A percentile compares a stretch with the other conserved stretches of the same genome.
These are phyloP conservation scores for Thereuonema tuberculata DNA, from an alignment of 1,140 invertebrate genomes.

Conservation along the genomic window DNA sequence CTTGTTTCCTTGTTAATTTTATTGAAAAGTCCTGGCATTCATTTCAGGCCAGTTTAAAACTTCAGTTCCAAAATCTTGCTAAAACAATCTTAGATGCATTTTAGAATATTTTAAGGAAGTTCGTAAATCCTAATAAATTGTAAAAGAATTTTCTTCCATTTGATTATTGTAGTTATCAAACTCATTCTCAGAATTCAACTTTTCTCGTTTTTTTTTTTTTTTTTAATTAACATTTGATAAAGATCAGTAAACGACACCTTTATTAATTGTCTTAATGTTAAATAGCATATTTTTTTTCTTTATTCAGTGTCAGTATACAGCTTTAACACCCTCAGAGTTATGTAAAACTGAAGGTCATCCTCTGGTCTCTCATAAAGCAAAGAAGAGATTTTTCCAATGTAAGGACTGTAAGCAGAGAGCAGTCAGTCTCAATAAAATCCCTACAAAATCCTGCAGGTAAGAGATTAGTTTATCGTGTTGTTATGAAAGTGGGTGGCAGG, in stretches of 20 bases:
- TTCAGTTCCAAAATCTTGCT: too few species aligned
- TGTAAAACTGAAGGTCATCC: slow-evolving; percentile 71
- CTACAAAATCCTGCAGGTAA: slow-evolving; percentile 46
- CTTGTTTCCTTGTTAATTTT: too few species aligned
- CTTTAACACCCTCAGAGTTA: slow-evolving; percentile 62
- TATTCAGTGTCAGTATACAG: slow-evolving; percentile 67
- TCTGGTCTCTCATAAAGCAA: slow-evolving; percentile 51
- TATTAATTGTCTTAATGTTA: background rate
- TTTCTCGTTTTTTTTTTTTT: background rate
- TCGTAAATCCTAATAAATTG: too few species aligned
- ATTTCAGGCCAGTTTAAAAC: too few species aligned
- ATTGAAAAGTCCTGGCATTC: too few species aligned
- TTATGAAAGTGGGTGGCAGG: too few species aligned
- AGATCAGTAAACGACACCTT: background rate
- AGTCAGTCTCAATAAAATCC: slow-evolving; percentile 57
- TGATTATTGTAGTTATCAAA: too few species aligned
- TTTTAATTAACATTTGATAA: slow-evolving; percentile 1
- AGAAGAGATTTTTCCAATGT: slow-evolving; percentile 84
- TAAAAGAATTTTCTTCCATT: too few species aligned
- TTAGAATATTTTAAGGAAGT: too few species aligned
- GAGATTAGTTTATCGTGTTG: too few species aligned
- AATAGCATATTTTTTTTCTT: slow-evolving; percentile 11
- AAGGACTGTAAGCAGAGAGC: slow-evolving; percentile 69
- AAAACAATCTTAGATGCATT: too few species aligned
- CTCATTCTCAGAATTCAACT: too few species aligned